Conservation (phyloP, 1,140 invertebrate genomes). For the Pentalonia nigronervosa region DNA sequence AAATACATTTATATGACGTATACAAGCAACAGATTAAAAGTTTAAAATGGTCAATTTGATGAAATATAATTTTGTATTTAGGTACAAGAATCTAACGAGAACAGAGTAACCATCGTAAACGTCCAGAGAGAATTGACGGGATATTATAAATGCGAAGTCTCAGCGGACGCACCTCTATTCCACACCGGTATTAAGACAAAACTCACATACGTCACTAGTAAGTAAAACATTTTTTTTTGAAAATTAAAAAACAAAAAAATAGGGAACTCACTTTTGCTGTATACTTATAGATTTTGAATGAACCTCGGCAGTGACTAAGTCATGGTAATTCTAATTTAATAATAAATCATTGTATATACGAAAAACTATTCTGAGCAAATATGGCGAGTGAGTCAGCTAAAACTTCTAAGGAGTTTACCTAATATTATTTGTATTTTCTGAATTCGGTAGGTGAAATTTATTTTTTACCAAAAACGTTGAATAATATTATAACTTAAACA, state of each 20-base stretch:
- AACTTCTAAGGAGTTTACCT: too few species aligned
- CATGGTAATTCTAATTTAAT: background rate
- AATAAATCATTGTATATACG: background rate
- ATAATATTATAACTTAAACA: too few species aligned
- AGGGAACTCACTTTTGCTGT: background rate
- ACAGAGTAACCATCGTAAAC: slow-evolving; percentile 68
- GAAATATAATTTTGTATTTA: slow-evolving; percentile 62
- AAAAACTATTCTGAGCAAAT: background rate
- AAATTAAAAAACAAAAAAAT: background rate
- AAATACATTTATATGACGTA: background rate
- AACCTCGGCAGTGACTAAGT: background rate
- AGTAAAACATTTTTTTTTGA: slow-evolving; percentile 32
- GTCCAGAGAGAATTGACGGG: slow-evolving; percentile 69
- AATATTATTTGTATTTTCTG: too few species aligned
- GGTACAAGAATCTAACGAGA: slow-evolving; percentile 67
- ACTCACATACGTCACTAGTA: slow-evolving; percentile 52
- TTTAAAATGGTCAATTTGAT: background rate
- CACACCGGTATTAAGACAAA: slow-evolving; percentile 70
- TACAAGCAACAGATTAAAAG: background rate
- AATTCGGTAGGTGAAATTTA: too few species aligned
- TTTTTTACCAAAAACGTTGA: too few species aligned
- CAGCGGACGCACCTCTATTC: slow-evolving; percentile 84
- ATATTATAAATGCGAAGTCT: slow-evolving; percentile 82
- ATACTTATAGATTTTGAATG: background rate
- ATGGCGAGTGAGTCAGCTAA: background rate